Evolutionary conservation across 2,888 invertebrate genomes (phyloP).

Genomic region (Timema podura): DNA sequence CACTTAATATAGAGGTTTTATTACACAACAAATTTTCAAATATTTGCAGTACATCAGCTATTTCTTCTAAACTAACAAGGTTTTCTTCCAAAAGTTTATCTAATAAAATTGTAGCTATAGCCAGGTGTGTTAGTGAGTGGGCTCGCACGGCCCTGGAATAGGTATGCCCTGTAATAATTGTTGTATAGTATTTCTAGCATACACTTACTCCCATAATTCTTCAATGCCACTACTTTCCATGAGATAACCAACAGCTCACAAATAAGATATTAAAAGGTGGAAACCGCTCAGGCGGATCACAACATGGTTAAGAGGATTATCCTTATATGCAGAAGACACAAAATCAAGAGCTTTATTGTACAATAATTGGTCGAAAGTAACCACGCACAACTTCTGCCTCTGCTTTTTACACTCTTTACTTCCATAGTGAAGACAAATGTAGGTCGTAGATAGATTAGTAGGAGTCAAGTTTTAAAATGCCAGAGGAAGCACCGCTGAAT

Average conservation of each 20-base stretch:
- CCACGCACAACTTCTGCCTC: not conserved
- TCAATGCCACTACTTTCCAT: not conserved
- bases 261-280: not conserved
- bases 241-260: not conserved
- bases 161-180: not conserved
- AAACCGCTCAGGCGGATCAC: not conserved
- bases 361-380: not conserved
- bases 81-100: too few species aligned
- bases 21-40: not conserved
- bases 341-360: not conserved
- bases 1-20: too few species aligned
- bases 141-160: not conserved
- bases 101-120: too few species aligned
- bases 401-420: not conserved
- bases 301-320: not conserved
- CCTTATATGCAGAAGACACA: not conserved
- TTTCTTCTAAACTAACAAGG: too few species aligned
- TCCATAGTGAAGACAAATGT: not conserved
- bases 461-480: not conserved
- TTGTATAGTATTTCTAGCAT: not conserved
- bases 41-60: not conserved
- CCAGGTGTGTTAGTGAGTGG: not conserved
- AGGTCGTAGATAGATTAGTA: not conserved
- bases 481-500: not conserved
- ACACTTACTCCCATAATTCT: not conserved